These are phyloP conservation scores for Dusona sp. DNA, from an alignment of 2,888 invertebrate species.

Conservation along the genomic window DNA sequence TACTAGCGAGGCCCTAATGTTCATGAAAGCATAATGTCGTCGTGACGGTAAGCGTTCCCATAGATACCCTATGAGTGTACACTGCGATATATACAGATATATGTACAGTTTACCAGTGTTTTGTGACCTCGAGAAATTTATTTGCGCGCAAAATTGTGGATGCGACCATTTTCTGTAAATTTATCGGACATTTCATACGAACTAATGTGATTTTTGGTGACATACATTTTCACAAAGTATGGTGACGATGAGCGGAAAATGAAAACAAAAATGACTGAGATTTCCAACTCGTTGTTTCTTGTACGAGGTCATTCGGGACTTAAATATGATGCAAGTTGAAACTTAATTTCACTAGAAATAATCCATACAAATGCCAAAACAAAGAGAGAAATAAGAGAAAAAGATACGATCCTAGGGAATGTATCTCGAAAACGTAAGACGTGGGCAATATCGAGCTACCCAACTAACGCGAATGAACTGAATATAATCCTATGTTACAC, in stretches of 20 bases:
- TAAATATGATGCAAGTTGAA: neutral
- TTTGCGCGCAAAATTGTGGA: constrained; percentile 68
- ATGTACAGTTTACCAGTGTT: constrained; percentile 7
- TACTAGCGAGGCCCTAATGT: constrained; percentile 72
- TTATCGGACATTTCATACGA: constrained; percentile 4
- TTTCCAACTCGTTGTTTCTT: neutral
- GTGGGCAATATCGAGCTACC: constrained; percentile 43
- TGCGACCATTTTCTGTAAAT: constrained; percentile 31
- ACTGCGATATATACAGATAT: constrained; percentile 3
- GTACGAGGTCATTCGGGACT: neutral
- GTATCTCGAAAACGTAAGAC: neutral
- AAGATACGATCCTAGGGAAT: neutral
- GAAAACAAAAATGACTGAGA: neutral
- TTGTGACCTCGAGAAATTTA: constrained; percentile 67
- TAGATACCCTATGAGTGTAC: constrained; percentile 10
- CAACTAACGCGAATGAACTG: constrained; percentile 66
- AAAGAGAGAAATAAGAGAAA: neutral
- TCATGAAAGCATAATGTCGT: constrained; percentile 73
- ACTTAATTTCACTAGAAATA: neutral
- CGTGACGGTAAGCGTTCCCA: constrained; percentile 62
- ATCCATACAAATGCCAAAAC: neutral
- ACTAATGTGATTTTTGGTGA: neutral
- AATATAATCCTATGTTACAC: constrained; percentile 77
- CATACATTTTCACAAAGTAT: neutral
- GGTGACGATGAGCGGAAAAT: neutral